Conservation (phyloP, 2,888 invertebrate species). For the Agrotis exclamationis region DNA sequence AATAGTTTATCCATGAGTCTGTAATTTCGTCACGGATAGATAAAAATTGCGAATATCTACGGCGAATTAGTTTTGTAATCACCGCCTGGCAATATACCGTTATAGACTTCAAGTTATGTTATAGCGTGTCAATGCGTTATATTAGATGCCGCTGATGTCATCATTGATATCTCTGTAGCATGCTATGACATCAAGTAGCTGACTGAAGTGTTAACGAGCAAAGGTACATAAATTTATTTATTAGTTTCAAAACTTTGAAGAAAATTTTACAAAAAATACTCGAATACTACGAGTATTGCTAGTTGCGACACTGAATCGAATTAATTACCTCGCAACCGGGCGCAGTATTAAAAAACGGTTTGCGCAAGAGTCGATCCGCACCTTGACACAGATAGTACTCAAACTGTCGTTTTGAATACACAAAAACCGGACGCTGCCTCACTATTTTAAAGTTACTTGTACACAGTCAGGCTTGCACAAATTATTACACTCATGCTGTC, state of each 20-base stretch:
- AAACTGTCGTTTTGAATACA: slow-evolving; percentile 91
- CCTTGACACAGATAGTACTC: slow-evolving; percentile 90
- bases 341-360: slow-evolving; percentile 89
- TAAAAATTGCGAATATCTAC: slow-evolving; percentile 4
- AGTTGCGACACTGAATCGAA: slow-evolving; percentile 90
- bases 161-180: slow-evolving; percentile 48
- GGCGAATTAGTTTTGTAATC: slow-evolving; percentile 25
- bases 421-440: slow-evolving; percentile 90
- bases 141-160: slow-evolving; percentile 59
- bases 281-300: slow-evolving; percentile 85
- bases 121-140: slow-evolving; percentile 45
- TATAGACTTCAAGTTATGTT: slow-evolving; percentile 32
- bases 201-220: slow-evolving; percentile 27
- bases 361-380: slow-evolving; percentile 90
- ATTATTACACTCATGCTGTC: slow-evolving; percentile 11
- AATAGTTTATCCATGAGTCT: neutral
- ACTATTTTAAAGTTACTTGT: slow-evolving; percentile 77
- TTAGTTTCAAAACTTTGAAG: slow-evolving; percentile 57
- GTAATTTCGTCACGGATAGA: slow-evolving; percentile 23
- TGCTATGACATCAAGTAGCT: slow-evolving; percentile 60
- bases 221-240: slow-evolving; percentile 20
- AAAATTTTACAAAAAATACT: slow-evolving; percentile 69
- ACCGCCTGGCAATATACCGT: slow-evolving; percentile 22
- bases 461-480: slow-evolving; percentile 40
- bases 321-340: slow-evolving; percentile 90